Conservation (phyloP, 2,888 invertebrate genomes). For the Tanypteryx hageni region DNA sequence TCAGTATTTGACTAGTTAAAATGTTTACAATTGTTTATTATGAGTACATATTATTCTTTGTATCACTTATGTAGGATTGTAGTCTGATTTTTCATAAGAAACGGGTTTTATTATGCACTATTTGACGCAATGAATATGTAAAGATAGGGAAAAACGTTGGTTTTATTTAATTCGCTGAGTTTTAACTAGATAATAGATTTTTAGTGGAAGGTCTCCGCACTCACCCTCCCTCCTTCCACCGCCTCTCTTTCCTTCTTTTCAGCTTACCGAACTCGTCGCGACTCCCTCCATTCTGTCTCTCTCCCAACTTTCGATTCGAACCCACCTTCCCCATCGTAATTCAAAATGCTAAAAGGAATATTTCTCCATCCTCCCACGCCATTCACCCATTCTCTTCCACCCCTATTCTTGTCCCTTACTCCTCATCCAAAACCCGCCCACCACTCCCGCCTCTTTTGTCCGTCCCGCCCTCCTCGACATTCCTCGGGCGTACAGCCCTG, state of each 20-base stretch:
- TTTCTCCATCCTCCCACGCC: neutral
- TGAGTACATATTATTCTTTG: no score
- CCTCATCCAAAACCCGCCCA: slow-evolving; percentile 46
- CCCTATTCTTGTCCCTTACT: neutral
- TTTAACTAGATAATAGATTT: neutral
- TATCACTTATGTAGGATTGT: no score
- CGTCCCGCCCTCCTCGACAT: slow-evolving; percentile 46
- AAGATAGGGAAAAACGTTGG: no score
- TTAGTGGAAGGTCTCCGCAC: neutral
- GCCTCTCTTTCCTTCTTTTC: neutral
- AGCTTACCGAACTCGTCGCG: neutral
- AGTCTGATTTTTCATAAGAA: no score
- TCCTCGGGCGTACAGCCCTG: slow-evolving; percentile 45
- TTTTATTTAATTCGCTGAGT: neutral
- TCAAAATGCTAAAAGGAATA: slow-evolving; percentile 44
- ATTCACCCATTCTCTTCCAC: neutral
- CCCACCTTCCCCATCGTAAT: slow-evolving; percentile 11
- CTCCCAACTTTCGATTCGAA: slow-evolving; percentile 16
- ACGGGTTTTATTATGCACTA: no score
- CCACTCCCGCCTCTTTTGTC: slow-evolving; percentile 44
- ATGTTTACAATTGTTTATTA: no score
- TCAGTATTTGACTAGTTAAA: no score
- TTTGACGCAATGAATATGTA: no score
- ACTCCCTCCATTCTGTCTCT: neutral
- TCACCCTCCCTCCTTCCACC: neutral